Conservation (phyloP, 2,797 vertebrate genomes). For the Gymnocypris eckloni region DNA sequence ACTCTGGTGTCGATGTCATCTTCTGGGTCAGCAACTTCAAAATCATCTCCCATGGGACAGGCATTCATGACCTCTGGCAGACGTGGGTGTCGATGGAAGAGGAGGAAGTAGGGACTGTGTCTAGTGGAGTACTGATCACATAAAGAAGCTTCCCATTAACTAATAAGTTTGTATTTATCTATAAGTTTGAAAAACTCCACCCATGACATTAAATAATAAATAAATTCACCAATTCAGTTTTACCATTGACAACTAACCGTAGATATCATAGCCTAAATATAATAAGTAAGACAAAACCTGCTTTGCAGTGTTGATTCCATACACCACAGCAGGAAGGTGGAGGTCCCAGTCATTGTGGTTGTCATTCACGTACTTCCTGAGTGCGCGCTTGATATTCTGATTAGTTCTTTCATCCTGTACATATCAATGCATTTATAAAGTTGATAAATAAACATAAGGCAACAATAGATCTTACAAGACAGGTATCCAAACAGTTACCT, state of each 20-base stretch:
- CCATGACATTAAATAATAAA: not conserved
- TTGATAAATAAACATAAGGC: too few species aligned
- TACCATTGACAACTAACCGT: not conserved
- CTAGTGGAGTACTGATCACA: conserved; percentile 42
- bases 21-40: not conserved
- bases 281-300: not conserved
- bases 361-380: too few species aligned
- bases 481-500: too few species aligned
- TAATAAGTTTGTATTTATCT: not conserved
- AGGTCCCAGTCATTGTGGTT: too few species aligned
- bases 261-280: not conserved
- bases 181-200: not conserved
- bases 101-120: conserved; percentile 44
- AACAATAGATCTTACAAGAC: too few species aligned
- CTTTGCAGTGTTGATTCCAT: too few species aligned
- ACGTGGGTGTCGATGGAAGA: conserved; percentile 36
- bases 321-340: too few species aligned
- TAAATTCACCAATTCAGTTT: not conserved
- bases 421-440: too few species aligned
- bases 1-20: conserved; percentile 7
- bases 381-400: too few species aligned
- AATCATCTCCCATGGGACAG: not conserved
- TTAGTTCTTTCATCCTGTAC: too few species aligned
- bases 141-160: not conserved
- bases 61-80: conserved; percentile 32